Evolutionary conservation across 2,113 vertebrate species (phyloP).

Genomic region (Willisornis vidua): DNA sequence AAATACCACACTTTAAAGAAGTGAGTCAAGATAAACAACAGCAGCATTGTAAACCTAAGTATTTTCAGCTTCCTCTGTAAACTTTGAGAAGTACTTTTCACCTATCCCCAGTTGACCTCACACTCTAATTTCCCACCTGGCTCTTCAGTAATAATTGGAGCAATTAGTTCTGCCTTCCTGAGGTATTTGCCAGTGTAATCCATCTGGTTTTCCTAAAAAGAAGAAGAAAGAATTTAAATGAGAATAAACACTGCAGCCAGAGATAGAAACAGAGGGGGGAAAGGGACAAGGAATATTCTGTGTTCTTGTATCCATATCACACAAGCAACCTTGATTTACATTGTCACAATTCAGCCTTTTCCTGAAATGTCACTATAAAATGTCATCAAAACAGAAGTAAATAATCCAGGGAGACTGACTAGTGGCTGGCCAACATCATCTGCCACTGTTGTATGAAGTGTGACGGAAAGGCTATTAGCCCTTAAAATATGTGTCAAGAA

Average conservation of each 20-base stretch:
- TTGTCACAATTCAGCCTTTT: neutral
- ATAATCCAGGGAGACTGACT: neutral
- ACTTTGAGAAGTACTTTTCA: neutral
- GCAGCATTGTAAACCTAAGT: neutral
- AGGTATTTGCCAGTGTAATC: neutral
- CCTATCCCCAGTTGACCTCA: neutral
- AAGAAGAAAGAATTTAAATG: constrained; percentile 17
- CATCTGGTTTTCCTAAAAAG: constrained; percentile 25
- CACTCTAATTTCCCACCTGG: constrained; percentile 23
- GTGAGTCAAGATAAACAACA: neutral
- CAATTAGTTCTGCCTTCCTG: constrained; percentile 3
- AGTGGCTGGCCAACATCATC: neutral
- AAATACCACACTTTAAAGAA: neutral
- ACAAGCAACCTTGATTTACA: neutral
- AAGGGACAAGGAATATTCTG: neutral
- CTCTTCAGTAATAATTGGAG: neutral
- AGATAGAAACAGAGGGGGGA: neutral
- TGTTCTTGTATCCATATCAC: neutral
- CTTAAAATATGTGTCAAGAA: neutral
- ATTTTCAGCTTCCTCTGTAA: neutral
- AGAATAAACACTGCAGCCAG: neutral
- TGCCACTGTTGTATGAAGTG: neutral
- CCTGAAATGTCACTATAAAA: neutral
- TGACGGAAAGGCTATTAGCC: neutral
- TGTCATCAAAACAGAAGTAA: neutral